phyloP scores from a whole-genome alignment of 1,140 invertebrate species.

The Drosophila parabipectinata region DNA sequence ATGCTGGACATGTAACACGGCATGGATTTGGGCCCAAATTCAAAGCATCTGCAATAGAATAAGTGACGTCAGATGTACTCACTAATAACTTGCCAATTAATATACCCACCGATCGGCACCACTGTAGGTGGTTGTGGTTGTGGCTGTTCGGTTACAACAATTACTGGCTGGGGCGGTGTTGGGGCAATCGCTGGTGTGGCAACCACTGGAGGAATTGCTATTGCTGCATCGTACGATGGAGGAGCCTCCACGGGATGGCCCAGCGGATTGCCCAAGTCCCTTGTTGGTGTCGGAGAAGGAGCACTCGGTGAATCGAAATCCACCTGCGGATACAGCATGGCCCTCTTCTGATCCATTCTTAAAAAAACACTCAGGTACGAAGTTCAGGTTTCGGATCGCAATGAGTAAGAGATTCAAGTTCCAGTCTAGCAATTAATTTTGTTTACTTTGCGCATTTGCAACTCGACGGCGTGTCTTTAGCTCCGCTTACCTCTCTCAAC shows the following conservation, averaged over 20 bases:
- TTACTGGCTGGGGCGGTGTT: slow-evolving; percentile 26
- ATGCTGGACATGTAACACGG: slow-evolving; percentile 85
- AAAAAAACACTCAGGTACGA: slow-evolving; percentile 31
- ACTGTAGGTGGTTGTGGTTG: slow-evolving; percentile 49
- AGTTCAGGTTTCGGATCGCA: slow-evolving; percentile 43
- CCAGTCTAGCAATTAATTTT: slow-evolving; percentile 15
- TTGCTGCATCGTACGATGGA: slow-evolving; percentile 77
- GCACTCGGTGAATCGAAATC: slow-evolving; percentile 59
- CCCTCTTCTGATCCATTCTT: slow-evolving; percentile 77
- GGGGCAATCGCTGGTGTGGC: slow-evolving; percentile 34
- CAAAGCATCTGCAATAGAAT: slow-evolving; percentile 17
- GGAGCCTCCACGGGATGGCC: slow-evolving; percentile 61
- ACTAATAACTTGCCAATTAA: background rate
- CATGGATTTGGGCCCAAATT: slow-evolving; percentile 85
- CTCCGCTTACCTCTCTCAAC: slow-evolving; percentile 55
- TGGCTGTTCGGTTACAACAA: slow-evolving; percentile 34
- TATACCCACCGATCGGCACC: slow-evolving; percentile 51
- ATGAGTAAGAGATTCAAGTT: slow-evolving; percentile 54
- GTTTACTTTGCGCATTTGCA: slow-evolving; percentile 60
- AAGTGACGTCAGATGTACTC: slow-evolving; percentile 20
- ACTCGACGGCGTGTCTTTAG: slow-evolving; percentile 31
- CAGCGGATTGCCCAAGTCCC: slow-evolving; percentile 22
- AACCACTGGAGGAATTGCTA: slow-evolving; percentile 49
- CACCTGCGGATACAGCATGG: slow-evolving; percentile 78
- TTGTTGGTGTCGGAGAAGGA: slow-evolving; percentile 44